These are phyloP conservation scores for Pelobates fuscus DNA, from an alignment of 2,113 vertebrate species.

Conservation along the genomic window DNA sequence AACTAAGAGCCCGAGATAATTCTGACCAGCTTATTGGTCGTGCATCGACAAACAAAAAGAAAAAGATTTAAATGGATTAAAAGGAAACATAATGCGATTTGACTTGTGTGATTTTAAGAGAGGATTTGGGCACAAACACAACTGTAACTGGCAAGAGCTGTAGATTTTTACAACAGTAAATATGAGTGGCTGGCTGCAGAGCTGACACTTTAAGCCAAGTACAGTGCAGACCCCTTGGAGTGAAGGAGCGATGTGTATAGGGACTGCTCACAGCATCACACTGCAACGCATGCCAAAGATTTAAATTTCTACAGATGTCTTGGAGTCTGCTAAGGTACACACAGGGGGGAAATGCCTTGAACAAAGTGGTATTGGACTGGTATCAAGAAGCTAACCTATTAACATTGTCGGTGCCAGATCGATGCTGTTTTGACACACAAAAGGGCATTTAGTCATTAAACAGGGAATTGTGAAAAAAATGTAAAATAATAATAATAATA, in stretches of 20 bases:
- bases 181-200: slow-evolving; percentile 18
- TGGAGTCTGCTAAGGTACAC: slow-evolving; percentile 28
- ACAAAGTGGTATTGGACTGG: slow-evolving; percentile 35
- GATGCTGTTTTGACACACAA: too few relatives aligned
- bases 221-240: neutral
- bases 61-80: neutral
- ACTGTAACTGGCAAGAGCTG: slow-evolving; percentile 15
- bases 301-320: slow-evolving; percentile 41
- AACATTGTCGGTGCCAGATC: neutral
- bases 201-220: neutral
- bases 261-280: neutral
- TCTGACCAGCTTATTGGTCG: neutral
- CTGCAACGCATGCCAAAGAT: slow-evolving; percentile 5
- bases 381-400: slow-evolving; percentile 17
- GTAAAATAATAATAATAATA: too few relatives aligned
- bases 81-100: neutral
- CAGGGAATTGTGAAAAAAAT: too few relatives aligned
- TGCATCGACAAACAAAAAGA: neutral
- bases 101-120: neutral
- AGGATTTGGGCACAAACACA: slow-evolving; percentile 1
- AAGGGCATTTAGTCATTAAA: too few relatives aligned
- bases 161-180: neutral
- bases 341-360: slow-evolving; percentile 26
- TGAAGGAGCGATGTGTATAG: slow-evolving; percentile 4
- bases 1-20: neutral